phyloP scores from a whole-genome alignment of 2,797 vertebrate genomes.

The Sardinella longiceps region DNA sequence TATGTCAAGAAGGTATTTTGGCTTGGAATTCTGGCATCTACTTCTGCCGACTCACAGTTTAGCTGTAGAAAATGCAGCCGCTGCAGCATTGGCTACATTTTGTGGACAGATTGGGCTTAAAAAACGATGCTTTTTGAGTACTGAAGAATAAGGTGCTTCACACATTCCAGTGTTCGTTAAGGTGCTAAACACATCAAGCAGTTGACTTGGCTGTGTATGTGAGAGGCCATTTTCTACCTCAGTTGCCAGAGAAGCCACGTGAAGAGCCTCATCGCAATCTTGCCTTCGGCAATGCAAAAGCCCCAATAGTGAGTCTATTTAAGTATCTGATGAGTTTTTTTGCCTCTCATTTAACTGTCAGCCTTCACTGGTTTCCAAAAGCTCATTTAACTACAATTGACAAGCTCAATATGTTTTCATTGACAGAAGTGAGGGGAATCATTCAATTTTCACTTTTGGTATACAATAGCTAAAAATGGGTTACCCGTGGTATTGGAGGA shows the following conservation, averaged over 20 bases:
- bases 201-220: not conserved
- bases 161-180: not conserved
- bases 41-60: slow-evolving; percentile 28
- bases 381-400: not conserved
- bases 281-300: not conserved
- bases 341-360: not conserved
- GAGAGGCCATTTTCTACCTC: not conserved
- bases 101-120: not conserved
- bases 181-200: not conserved
- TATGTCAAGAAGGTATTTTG: slow-evolving; percentile 1
- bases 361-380: not conserved
- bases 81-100: not conserved
- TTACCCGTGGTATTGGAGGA: not conserved
- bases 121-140: not conserved
- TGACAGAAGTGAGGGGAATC: not conserved
- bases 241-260: not conserved
- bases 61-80: not conserved
- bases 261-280: not conserved
- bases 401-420: not conserved
- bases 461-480: not conserved
- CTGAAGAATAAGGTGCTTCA: not conserved
- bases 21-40: slow-evolving; percentile 40
- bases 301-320: not conserved
- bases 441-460: not conserved
- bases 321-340: not conserved